Percentiles rank a stretch among this genome's conserved stretches.
Evolutionary conservation across 2,888 invertebrate genomes (phyloP).

Genomic region (Eupsilia transversa): DNA sequence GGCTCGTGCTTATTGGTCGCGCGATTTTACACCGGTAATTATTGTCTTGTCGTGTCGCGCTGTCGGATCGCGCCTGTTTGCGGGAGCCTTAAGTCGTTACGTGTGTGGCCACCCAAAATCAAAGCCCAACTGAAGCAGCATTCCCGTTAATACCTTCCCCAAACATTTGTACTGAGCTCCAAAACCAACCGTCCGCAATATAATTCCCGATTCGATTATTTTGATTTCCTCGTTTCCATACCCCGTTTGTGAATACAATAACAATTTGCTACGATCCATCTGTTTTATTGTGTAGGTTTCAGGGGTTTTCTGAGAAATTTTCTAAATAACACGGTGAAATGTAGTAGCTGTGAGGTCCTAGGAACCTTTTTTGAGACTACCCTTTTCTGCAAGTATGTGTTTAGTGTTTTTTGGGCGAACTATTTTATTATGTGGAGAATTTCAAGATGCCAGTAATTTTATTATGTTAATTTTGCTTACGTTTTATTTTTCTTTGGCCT

Average conservation of each 20-base stretch:
- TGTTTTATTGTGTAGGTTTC: slow-evolving; percentile 42
- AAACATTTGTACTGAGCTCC: slow-evolving; percentile 9
- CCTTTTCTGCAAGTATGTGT: slow-evolving; percentile 15
- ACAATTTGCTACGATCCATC: slow-evolving; percentile 58
- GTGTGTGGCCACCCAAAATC: slow-evolving; percentile 12
- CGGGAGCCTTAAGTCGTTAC: too few species aligned
- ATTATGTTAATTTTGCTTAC: not conserved
- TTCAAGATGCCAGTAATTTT: not conserved
- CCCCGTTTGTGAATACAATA: slow-evolving; percentile 57
- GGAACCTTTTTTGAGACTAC: slow-evolving; percentile 41
- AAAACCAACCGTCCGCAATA: slow-evolving; percentile 36
- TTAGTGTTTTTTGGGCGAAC: slow-evolving; percentile 30
- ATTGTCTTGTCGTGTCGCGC: too few species aligned
- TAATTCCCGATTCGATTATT: slow-evolving; percentile 61
- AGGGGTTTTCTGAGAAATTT: slow-evolving; percentile 32
- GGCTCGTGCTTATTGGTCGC: too few species aligned
- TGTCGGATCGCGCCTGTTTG: too few species aligned
- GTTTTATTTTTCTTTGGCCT: not conserved
- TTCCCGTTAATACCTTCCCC: slow-evolving; percentile 18
- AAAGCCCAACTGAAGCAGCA: slow-evolving; percentile 19
- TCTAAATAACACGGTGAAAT: slow-evolving; percentile 38
- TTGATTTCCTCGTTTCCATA: slow-evolving; percentile 57
- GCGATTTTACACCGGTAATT: too few species aligned
- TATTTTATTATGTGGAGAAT: not conserved
- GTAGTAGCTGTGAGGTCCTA: slow-evolving; percentile 6